Base-by-base conservation (phyloP, 2,113 vertebrate species). In the Camelus bactrianus region DNA sequence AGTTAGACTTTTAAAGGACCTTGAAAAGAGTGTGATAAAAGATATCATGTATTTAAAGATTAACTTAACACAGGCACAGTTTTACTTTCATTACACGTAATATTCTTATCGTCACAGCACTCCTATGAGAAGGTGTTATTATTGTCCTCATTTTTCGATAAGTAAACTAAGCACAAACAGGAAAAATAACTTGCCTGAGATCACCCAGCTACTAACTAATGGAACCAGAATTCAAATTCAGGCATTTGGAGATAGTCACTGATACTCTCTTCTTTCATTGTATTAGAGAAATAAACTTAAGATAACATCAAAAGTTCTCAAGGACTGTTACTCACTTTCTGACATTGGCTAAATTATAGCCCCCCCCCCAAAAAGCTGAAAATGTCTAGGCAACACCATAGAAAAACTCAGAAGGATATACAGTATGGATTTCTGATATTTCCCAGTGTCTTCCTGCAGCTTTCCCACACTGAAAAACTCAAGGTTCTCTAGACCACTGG, bases 101-200 rank as follows among this genome's bases (percentile, higher is more conserved):
- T 80, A 70, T 91, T 62, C 5, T 82, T 69, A 48, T 93, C 46
- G 88, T 91, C 62, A 67, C 8, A 69, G 6, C 52, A 79, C 14
- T 42, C 20, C 38, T 10, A 6, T 6, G 5, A 89, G 42, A 13
- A 5, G 56, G 0, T 50, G 60, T 65, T 81, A 46, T 35, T 82
- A n/a, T 85, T 52, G 7, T 58, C 6, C 32, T 93, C 24, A 96
- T 92, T 96, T 85, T 85, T 75, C n/a, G 32, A 79, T 87, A 42
- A 96, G 30, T 81, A 85, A 92, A 58, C 22, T 75, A 64, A 96
- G 28, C 38, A 75, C 15, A 73, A 17, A 70, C 1, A 52, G 8
- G 8, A 82, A 50, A 82, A 58, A 86, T 75, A 2, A 94, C 14
- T 64, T 83, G 2, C 22, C 22, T 28, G n/a, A 28, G 9, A 24